A percentile compares a stretch with the other conserved stretches of the same genome.
Conservation (phyloP, 53 echinoderm and acorn worm species). For the Holothuria leucospilota region DNA sequence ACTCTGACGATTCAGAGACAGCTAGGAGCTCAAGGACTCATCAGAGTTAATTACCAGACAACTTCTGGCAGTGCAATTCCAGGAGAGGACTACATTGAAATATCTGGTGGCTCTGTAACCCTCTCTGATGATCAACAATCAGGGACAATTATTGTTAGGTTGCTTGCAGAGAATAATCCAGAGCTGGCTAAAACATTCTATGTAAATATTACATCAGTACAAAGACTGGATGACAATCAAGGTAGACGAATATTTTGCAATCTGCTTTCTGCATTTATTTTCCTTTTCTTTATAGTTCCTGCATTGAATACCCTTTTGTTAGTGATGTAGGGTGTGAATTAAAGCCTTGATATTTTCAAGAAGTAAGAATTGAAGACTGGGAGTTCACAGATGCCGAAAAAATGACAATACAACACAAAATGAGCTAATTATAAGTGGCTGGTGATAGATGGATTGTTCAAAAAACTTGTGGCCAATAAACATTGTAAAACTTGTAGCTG, state of each 20-base stretch:
- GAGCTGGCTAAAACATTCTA: conserved; percentile 87
- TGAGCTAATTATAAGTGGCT: too few species aligned
- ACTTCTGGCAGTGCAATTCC: conserved; percentile 71
- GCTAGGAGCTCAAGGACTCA: conserved; percentile 80
- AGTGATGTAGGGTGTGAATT: too few species aligned
- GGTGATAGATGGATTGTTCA: too few species aligned
- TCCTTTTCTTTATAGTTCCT: too few species aligned
- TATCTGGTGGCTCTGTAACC: conserved; percentile 73
- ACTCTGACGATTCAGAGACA: conserved; percentile 77
- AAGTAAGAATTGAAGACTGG: too few species aligned
- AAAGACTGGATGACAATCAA: conserved; percentile 59
- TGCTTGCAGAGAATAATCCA: conserved; percentile 76
- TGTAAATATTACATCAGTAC: conserved; percentile 88
- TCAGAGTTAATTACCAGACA: conserved; percentile 85
- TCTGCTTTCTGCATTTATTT: too few species aligned
- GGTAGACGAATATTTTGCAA: conserved; percentile 34
- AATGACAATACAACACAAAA: too few species aligned
- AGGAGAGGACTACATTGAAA: conserved; percentile 77
- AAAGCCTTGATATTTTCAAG: too few species aligned
- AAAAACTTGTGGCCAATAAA: too few species aligned
- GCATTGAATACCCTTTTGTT: too few species aligned
- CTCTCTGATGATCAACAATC: conserved; percentile 60
- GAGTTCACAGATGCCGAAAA: too few species aligned
- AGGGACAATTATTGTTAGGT: conserved; percentile 64
- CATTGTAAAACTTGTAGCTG: too few species aligned